Percentiles rank a stretch among this genome's conserved stretches.
phyloP scores from a whole-genome alignment of 37 sponge, comb jelly and placozoan species.

The Chondrosia reniformis region DNA sequence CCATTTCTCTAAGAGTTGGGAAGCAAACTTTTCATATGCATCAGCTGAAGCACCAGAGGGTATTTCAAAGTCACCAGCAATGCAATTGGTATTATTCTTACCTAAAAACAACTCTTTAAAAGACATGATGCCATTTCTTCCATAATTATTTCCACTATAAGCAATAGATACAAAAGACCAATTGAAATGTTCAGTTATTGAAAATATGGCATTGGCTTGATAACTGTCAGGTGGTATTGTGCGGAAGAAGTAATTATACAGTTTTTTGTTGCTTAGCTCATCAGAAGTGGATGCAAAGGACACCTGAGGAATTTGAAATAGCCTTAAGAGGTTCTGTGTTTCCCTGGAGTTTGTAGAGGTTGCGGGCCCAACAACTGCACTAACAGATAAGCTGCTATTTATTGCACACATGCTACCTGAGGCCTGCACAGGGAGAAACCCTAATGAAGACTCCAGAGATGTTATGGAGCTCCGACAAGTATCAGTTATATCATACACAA shows the following conservation, averaged over 20 bases:
- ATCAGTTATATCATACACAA: neutral
- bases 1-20: neutral
- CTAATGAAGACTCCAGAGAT: neutral
- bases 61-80: neutral
- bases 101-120: conserved; percentile 7
- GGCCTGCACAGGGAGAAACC: neutral
- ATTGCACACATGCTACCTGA: neutral
- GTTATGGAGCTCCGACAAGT: neutral
- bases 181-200: conserved; percentile 39
- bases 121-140: conserved; percentile 33
- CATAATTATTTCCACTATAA: conserved; percentile 46
- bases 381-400: neutral
- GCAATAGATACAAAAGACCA: conserved; percentile 57
- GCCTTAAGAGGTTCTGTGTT: conserved; percentile 56
- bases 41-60: neutral
- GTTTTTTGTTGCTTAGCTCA: conserved; percentile 57
- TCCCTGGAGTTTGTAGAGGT: conserved; percentile 49
- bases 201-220: conserved; percentile 70
- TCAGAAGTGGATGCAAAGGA: conserved; percentile 64
- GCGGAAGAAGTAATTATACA: conserved; percentile 75
- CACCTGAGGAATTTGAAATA: conserved; percentile 76
- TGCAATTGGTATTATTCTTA: conserved; percentile 14
- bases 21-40: neutral
- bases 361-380: conserved; percentile 73
- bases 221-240: conserved; percentile 72